Percentiles rank a stretch among this genome's conserved stretches.
Conservation (phyloP, 2,113 vertebrate genomes). For the Sakesphorus luctuosus region DNA sequence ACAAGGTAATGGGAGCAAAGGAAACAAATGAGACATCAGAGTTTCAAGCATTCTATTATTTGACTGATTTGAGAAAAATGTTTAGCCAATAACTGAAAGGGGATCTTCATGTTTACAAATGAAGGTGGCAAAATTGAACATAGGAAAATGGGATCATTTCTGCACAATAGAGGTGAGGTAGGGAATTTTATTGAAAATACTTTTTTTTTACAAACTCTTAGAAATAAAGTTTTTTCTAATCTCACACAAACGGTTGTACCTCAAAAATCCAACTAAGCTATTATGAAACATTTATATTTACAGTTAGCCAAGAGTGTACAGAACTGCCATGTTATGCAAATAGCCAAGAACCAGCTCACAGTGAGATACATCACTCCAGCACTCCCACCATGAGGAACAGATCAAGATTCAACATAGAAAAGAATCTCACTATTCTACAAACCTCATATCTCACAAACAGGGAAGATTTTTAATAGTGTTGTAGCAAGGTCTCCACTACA, state of each 20-base stretch:
- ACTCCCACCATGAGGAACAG: conserved; percentile 75
- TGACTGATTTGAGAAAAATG: not conserved
- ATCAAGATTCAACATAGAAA: conserved; percentile 4
- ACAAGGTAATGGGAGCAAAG: not conserved
- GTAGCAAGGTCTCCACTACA: conserved; percentile 38
- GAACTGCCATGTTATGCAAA: conserved; percentile 73
- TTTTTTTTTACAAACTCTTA: conserved; percentile 66
- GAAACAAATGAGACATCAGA: not conserved
- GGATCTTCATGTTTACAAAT: not conserved
- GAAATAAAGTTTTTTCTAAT: conserved; percentile 70
- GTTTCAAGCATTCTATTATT: not conserved
- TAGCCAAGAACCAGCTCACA: conserved; percentile 70
- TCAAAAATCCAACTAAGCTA: conserved; percentile 77
- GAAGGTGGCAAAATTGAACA: not conserved
- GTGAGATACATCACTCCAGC: conserved; percentile 73
- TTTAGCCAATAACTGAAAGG: not conserved
- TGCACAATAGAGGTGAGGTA: conserved; percentile 61
- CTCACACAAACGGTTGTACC: conserved; percentile 74
- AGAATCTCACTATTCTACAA: conserved; percentile 75
- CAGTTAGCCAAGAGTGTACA: conserved; percentile 75
- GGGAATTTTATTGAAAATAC: conserved; percentile 72
- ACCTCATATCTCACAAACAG: conserved; percentile 63
- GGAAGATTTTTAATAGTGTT: conserved; percentile 53
- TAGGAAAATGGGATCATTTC: conserved; percentile 57
- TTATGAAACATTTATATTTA: conserved; percentile 79